Evolutionary conservation across 37 sponge, comb jelly and placozoan species (phyloP).

Genomic region (Mnemiopsis leidyi): DNA sequence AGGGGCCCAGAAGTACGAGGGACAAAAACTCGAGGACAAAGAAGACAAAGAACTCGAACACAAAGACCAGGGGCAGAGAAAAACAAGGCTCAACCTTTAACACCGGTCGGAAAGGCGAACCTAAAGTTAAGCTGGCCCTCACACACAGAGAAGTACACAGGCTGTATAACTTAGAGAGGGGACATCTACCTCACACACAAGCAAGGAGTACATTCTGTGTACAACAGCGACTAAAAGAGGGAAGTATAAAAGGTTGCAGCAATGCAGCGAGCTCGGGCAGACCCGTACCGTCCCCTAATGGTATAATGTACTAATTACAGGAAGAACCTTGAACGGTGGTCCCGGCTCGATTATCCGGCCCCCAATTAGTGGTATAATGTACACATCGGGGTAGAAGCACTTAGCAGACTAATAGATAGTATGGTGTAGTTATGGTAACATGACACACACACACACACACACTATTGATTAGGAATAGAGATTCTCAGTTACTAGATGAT

Average conservation of each 20-base stretch:
- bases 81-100: not conserved
- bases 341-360: not conserved
- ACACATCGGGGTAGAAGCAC: not conserved
- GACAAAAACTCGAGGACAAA: not conserved
- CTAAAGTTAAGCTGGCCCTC: too few species aligned
- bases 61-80: not conserved
- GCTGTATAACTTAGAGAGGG: not conserved
- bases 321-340: not conserved
- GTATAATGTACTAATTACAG: conserved; percentile 34
- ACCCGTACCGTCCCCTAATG: not conserved
- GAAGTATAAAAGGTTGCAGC: not conserved
- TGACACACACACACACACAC: too few species aligned
- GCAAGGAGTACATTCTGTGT: not conserved
- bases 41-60: not conserved
- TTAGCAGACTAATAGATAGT: not conserved
- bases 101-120: too few species aligned
- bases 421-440: not conserved
- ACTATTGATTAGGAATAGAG: too few species aligned
- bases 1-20: not conserved
- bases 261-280: not conserved
- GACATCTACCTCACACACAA: not conserved
- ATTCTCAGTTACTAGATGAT: too few species aligned
- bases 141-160: not conserved
- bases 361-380: not conserved
- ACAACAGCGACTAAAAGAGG: not conserved